A percentile compares a stretch with the other conserved stretches of the same genome.
phyloP scores from a whole-genome alignment of 2,888 invertebrate genomes.

The Ectropis crepuscularia region DNA sequence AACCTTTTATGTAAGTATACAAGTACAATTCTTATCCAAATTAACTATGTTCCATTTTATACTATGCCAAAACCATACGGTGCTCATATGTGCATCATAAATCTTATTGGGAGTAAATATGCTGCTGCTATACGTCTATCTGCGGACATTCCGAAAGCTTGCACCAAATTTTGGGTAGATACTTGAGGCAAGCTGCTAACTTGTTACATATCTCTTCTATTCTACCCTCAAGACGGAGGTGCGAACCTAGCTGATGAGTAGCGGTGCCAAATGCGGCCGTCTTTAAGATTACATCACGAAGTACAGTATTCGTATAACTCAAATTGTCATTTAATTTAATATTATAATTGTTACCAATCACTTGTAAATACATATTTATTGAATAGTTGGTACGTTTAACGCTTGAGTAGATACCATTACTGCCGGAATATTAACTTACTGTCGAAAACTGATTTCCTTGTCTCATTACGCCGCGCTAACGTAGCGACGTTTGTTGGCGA shows the following conservation, averaged over 20 bases:
- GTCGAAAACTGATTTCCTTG: conserved; percentile 10
- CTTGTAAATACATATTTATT: conserved; percentile 1
- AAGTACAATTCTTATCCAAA: not conserved
- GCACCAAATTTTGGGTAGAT: no score
- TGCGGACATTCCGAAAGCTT: no score
- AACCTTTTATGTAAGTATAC: conserved; percentile 81
- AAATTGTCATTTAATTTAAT: not conserved
- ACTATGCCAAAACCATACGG: not conserved
- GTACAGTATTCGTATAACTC: not conserved
- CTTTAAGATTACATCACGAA: no score
- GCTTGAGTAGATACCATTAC: conserved; percentile 6
- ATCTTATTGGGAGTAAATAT: no score
- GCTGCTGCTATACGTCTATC: no score
- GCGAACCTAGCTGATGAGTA: no score
- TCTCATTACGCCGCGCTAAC: conserved; percentile 14
- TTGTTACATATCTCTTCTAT: no score
- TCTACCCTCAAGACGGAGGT: no score
- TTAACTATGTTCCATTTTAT: not conserved
- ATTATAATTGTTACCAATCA: no score
- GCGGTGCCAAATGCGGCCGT: no score
- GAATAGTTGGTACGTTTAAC: conserved; percentile 3
- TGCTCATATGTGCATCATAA: no score
- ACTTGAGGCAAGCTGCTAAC: no score
- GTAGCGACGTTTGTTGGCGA: not conserved
- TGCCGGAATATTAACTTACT: conserved; percentile 16